Evolutionary conservation across 2,888 invertebrate species (phyloP), one percentile per base, ranked within the genome.

Genomic region (Prosapia bicincta): DNA sequence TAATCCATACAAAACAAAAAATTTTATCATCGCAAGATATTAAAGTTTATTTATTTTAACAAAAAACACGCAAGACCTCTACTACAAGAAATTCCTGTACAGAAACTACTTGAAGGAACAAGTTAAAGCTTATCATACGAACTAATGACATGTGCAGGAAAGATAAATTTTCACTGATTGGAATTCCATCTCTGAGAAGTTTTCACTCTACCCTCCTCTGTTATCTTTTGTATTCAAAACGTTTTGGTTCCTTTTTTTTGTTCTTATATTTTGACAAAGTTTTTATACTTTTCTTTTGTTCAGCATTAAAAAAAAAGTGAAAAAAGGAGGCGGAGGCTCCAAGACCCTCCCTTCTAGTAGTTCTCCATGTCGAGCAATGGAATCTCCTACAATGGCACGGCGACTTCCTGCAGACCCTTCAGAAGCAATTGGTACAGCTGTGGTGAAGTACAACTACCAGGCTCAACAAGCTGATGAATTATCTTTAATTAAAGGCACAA

Each of bases 401-500:
- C 87, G 91, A 80, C 85, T 91, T 78, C 92, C 94, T 75, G 91
- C 93, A 70, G 95, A 95, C 86, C 93, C 95, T 70, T 89, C 93
- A 69, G 96, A 96, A 84, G 95, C 95, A 69, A 93, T 96, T 79
- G 88, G 92, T 78, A 91, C 93, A 20, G 97, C 97, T 38, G 91
- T 97, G 76, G 99, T 98, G 81, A 98, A 98, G 87, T 99, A 97
- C 87, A 95, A 95, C 86, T 96, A 96, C 86, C 92, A 92, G 85
- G 97, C 98, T 67, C 96, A 97, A 86, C 97, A 98, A 85, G 92
- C 96, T 0, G 99, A 99, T 84, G 99, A 99, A 85, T 87, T 99
- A 74, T 93, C 96, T 0, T 89, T 99, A 79, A 92, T 94, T 67
- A 99, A 99, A 79, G 98, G 98, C 81, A 97, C 97, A 75, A 88